Evolutionary conservation across 1,140 invertebrate genomes (phyloP).

Genomic region (Augochlora pura): DNA sequence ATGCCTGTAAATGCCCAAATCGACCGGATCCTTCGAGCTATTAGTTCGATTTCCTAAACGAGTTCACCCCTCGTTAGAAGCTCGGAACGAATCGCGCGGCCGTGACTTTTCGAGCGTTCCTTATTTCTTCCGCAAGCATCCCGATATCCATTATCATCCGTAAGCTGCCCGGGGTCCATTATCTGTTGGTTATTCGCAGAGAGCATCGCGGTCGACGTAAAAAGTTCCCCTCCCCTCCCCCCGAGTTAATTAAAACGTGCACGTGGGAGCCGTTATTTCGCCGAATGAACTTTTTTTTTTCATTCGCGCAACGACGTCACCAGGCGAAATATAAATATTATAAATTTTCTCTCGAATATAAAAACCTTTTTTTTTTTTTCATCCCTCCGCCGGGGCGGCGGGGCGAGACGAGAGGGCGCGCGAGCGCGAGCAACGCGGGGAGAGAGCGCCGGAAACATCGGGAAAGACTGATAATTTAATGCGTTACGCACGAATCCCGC

Average conservation of each 20-base stretch:
- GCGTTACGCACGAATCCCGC: conserved; percentile 12
- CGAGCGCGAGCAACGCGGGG: too few relatives aligned
- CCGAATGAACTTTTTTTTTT: conserved; percentile 27
- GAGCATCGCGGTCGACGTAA: background rate
- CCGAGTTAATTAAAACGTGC: conserved; percentile 32
- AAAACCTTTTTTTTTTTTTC: conserved; percentile 27
- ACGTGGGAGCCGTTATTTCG: conserved; percentile 14
- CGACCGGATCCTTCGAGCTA: background rate
- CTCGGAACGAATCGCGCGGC: background rate
- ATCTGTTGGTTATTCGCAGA: background rate
- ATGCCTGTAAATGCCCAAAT: too few relatives aligned
- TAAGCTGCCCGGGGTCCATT: background rate
- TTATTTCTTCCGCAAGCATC: background rate
- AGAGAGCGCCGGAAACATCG: conserved; percentile 1
- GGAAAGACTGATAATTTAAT: conserved; percentile 47
- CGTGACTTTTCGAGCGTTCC: background rate
- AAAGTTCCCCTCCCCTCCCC: background rate
- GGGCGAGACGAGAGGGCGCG: background rate
- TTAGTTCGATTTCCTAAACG: background rate
- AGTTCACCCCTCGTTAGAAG: background rate
- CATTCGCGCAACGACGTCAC: background rate
- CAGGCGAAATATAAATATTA: conserved; percentile 38
- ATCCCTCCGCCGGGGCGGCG: background rate
- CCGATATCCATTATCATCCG: background rate
- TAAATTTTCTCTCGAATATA: conserved; percentile 37